phyloP scores from a whole-genome alignment of 92 coral and sea anemone species.

The Heteractis magnifica region DNA sequence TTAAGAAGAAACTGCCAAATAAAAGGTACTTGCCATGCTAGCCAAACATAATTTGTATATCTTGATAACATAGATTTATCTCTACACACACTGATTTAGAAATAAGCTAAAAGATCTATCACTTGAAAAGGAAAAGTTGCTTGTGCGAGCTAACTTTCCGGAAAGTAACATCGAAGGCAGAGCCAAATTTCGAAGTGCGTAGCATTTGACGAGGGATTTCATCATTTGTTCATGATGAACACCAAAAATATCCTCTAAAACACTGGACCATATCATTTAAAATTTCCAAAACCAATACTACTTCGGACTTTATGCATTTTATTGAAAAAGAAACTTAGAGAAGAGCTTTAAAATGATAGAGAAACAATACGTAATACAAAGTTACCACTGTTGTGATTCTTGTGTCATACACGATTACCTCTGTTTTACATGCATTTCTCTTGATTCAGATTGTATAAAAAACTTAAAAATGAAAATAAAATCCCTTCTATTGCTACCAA shows the following conservation, averaged over 20 bases:
- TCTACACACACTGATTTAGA: not conserved
- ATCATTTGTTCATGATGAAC: not conserved
- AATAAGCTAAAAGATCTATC: conserved; percentile 5
- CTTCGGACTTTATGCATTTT: not conserved
- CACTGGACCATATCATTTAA: not conserved
- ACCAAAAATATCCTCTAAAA: not conserved
- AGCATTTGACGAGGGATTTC: not conserved
- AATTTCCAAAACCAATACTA: not conserved
- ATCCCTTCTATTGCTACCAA: not conserved
- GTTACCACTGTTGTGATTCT: not conserved
- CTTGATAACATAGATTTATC: conserved; percentile 3
- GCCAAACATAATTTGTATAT: not conserved
- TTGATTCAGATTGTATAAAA: not conserved
- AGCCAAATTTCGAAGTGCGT: not conserved
- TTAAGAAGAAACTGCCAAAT: not conserved
- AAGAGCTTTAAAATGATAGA: not conserved
- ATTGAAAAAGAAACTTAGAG: not conserved
- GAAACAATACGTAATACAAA: not conserved
- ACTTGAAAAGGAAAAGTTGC: not conserved
- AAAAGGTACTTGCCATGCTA: not conserved
- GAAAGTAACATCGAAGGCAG: not conserved
- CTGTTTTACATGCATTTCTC: not conserved
- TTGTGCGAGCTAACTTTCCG: not conserved
- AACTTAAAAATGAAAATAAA: not conserved
- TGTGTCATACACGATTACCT: not conserved